Percentiles rank a stretch among this genome's conserved stretches.
These are phyloP conservation scores for Pyrgilauda ruficollis DNA, from an alignment of 2,113 vertebrate species.

Conservation along the genomic window DNA sequence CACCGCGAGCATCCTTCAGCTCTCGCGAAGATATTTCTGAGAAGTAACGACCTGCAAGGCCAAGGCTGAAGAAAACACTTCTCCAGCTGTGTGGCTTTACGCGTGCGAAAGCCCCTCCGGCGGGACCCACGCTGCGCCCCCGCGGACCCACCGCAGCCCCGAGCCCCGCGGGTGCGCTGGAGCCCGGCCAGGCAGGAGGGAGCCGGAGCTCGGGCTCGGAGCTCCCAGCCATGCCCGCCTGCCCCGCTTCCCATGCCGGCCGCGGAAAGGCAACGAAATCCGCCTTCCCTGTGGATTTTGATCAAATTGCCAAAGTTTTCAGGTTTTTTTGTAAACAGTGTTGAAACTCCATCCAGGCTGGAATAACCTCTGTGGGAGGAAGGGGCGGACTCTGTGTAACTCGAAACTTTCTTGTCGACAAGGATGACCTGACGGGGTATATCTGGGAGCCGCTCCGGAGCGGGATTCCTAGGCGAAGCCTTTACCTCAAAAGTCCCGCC, in stretches of 20 bases:
- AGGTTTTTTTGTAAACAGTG: not conserved
- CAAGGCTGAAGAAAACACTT: not conserved
- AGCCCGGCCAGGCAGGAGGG: not conserved
- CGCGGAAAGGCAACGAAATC: not conserved
- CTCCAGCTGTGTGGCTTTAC: not conserved
- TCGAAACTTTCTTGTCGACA: constrained; percentile 61
- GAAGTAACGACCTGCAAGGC: not conserved
- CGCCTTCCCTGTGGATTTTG: not conserved
- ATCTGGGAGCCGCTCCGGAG: not conserved
- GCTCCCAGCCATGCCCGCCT: not conserved
- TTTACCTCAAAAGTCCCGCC: not conserved
- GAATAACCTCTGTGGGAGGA: constrained; percentile 44
- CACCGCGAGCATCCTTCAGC: not conserved
- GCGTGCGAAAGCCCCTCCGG: not conserved
- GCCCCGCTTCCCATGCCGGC: not conserved
- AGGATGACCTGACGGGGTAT: not conserved
- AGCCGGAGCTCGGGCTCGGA: not conserved
- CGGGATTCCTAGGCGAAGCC: not conserved
- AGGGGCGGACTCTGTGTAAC: not conserved
- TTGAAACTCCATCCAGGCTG: not conserved
- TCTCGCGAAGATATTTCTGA: not conserved
- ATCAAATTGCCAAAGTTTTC: not conserved
- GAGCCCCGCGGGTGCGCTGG: not conserved
- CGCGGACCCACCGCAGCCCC: not conserved
- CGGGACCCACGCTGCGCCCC: not conserved